Percentiles rank a stretch among this genome's conserved stretches.
Conservation (phyloP, 2,888 invertebrate species). For the Corbicula japonica region DNA sequence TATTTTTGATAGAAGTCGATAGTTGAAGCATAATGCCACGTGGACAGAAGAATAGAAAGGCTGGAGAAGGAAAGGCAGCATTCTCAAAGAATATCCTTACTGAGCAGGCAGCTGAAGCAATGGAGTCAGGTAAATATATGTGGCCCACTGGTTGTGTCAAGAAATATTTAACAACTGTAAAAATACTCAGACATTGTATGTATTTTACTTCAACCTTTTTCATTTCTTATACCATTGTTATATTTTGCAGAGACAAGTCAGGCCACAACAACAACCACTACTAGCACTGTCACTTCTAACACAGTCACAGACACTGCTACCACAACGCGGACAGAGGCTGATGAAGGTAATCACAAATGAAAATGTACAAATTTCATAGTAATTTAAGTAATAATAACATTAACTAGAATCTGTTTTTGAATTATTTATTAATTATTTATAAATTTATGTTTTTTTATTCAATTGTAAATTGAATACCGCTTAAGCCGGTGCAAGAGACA, state of each 20-base stretch:
- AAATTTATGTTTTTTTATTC: too few species aligned
- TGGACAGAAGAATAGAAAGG: slow-evolving; percentile 39
- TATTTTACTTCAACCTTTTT: slow-evolving; percentile 27
- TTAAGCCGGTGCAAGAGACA: too few species aligned
- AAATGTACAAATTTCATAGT: slow-evolving; percentile 4
- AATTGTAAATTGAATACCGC: too few species aligned
- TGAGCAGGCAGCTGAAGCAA: slow-evolving; percentile 33
- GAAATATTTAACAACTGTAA: slow-evolving; percentile 40
- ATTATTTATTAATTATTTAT: background rate
- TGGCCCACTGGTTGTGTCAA: slow-evolving; percentile 41
- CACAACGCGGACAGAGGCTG: slow-evolving; percentile 38
- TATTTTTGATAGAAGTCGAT: slow-evolving; percentile 40
- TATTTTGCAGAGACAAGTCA: slow-evolving; percentile 34
- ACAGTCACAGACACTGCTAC: slow-evolving; percentile 39
- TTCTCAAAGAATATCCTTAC: slow-evolving; percentile 23
- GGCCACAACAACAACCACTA: slow-evolving; percentile 32
- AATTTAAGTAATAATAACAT: slow-evolving; percentile 17
- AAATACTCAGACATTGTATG: slow-evolving; percentile 26
- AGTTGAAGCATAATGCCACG: slow-evolving; percentile 43
- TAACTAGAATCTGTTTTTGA: background rate
- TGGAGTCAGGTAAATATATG: slow-evolving; percentile 39
- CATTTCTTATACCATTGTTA: slow-evolving; percentile 40
- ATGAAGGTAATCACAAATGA: slow-evolving; percentile 37
- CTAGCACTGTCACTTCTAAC: slow-evolving; percentile 22
- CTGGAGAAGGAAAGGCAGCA: slow-evolving; percentile 42